A percentile compares a stretch with the other conserved stretches of the same genome.
Conservation (phyloP, 2,113 vertebrate genomes). For the Jacana jacana region DNA sequence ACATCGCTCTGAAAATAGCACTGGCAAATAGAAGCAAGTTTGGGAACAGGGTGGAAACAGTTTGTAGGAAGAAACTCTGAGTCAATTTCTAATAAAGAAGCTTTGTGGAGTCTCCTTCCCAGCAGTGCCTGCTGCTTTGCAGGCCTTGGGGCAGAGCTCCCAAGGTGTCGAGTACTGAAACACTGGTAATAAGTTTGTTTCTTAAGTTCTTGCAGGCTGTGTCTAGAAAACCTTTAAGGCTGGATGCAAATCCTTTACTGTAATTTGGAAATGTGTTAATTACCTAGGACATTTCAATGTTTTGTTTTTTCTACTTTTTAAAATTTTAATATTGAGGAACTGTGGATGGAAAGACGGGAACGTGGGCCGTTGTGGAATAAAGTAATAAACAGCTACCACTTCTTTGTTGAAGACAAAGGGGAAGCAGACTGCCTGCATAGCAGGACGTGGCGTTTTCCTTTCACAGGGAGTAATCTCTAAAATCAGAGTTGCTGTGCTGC, state of each 20-base stretch:
- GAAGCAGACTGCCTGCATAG: rapidly evolving
- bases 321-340: neutral
- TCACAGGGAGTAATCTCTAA: neutral
- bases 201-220: neutral
- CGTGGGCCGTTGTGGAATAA: neutral
- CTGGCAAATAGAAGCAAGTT: neutral
- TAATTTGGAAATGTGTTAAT: neutral
- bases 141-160: neutral
- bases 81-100: neutral
- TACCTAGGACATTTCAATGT: neutral
- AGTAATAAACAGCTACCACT: neutral
- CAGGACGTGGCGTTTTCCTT: neutral
- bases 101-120: neutral
- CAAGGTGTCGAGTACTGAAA: neutral
- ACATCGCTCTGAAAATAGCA: neutral
- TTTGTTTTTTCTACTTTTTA: neutral
- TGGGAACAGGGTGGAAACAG: neutral
- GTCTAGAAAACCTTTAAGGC: neutral
- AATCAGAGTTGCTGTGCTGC: neutral
- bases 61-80: neutral
- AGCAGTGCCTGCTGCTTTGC: neutral
- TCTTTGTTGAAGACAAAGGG: neutral
- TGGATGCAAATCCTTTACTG: neutral
- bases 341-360: neutral
- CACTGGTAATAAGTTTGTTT: neutral